phyloP scores from a whole-genome alignment of 2,113 vertebrate genomes.

The Festucalex cinctus region DNA sequence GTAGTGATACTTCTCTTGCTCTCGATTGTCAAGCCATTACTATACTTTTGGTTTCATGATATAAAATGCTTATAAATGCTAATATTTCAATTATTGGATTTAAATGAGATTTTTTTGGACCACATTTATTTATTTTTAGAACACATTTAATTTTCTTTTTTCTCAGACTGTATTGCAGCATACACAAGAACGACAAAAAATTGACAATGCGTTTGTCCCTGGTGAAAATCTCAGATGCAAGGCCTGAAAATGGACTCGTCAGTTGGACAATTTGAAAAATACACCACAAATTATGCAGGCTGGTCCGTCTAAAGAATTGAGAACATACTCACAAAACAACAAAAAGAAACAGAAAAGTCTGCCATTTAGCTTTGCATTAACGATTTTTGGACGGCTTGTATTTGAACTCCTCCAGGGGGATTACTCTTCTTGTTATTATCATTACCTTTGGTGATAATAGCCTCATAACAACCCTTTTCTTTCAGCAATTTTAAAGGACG shows the following conservation, averaged over 20 bases:
- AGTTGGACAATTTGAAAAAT: no score
- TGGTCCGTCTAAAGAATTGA: background rate
- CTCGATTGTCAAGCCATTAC: background rate
- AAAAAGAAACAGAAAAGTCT: background rate
- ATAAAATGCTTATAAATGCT: background rate
- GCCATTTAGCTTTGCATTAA: background rate
- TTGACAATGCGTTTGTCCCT: background rate
- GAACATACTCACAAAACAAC: background rate
- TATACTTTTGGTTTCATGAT: background rate
- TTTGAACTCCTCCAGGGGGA: background rate
- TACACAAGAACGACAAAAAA: background rate
- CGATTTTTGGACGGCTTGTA: background rate
- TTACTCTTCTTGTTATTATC: conserved; percentile 1
- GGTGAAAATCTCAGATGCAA: background rate
- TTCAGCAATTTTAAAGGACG: conserved; percentile 71
- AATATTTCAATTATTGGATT: background rate
- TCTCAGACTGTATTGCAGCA: background rate
- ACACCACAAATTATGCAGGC: background rate
- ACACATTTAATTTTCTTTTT: background rate
- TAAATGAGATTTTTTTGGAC: background rate
- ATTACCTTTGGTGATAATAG: conserved; percentile 8
- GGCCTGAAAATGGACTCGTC: background rate
- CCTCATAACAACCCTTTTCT: background rate
- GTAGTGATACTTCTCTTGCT: background rate
- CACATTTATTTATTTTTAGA: background rate